These are phyloP conservation scores for Chloropsis cyanopogon DNA, from an alignment of 2,113 vertebrate species.

Conservation along the genomic window DNA sequence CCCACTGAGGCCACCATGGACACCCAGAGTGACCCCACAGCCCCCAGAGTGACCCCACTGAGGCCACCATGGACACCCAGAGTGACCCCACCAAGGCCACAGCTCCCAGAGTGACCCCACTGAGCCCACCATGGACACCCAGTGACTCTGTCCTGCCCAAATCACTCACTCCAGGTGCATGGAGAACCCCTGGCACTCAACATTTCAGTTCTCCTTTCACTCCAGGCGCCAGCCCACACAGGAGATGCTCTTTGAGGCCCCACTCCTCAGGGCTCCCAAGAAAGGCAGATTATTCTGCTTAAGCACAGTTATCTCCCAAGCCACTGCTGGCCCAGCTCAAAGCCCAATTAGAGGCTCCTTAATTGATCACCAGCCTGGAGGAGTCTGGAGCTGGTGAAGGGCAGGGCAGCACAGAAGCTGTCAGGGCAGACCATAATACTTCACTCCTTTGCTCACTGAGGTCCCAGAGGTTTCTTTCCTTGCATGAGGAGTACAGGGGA, in stretches of 20 bases:
- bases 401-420: background rate
- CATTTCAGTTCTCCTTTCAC: background rate
- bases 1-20: too few relatives aligned
- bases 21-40: too few relatives aligned
- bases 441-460: background rate
- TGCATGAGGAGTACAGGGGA: background rate
- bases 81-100: too few relatives aligned
- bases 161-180: background rate
- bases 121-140: too few relatives aligned
- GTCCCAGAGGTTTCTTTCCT: background rate
- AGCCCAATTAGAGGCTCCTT: conserved; percentile 6
- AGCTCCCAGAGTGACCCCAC: too few relatives aligned
- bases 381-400: background rate
- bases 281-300: conserved; percentile 27
- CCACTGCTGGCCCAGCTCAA: background rate
- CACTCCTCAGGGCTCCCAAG: background rate
- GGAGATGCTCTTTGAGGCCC: background rate
- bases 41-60: too few relatives aligned
- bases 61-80: too few relatives aligned
- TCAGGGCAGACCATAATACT: background rate
- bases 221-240: background rate
- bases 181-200: background rate
- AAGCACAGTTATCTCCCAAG: conserved; percentile 5
- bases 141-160: background rate
- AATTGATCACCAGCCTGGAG: background rate